Base-by-base conservation (phyloP, 2,888 invertebrate genomes). In the Odontomyia ornata region DNA sequence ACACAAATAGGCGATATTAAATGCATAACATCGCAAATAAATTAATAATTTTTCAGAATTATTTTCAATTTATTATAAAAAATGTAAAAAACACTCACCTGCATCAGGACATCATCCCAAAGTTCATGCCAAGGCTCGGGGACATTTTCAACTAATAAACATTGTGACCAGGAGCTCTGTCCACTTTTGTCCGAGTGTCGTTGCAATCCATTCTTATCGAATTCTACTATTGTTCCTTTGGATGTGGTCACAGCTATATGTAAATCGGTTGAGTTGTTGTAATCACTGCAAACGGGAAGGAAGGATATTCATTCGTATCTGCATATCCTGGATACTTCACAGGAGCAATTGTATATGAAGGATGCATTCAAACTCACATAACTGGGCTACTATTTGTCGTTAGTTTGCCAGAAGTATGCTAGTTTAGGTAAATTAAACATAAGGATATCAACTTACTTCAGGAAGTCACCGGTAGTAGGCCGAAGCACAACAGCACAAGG, bases 211-310 rank as follows among this genome's bases (percentile, higher is more conserved):
- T 91, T 89, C 82, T 90, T 91, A 88, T 96, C 95, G 85, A 93
- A 97, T 88, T 97, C 96, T 78, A 93, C 92, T 72, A 96, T 93
- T 82, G 89, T 89, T 47, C 95, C 93, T 78, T 88, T 88, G 9
- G 95, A 95, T 83, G 94, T 93, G 76, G 96, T 96, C 80, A 97
- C 91, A 77, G 95, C 97, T 85, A 97, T 95, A 87, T 97, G 97
- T 80, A 97, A 90, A 88, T 96, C 94, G 85, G 93, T 92, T 65
- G 92, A 91, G 85, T 93, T 92, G 84, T 91, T 91, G 86, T 95
- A 96, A 86, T 95, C 92, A 86, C 95, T 95, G 88, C 79, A 75
- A 73, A 36, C 9, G 4, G 3, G 25, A 76, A 78, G 11, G 52
- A n/a, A 69, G 23, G 7, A 62, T 15, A 62, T 25, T n/a, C 18